Evolutionary conservation across 2,797 vertebrate genomes (phyloP).

Genomic region (Capromys pilorides): DNA sequence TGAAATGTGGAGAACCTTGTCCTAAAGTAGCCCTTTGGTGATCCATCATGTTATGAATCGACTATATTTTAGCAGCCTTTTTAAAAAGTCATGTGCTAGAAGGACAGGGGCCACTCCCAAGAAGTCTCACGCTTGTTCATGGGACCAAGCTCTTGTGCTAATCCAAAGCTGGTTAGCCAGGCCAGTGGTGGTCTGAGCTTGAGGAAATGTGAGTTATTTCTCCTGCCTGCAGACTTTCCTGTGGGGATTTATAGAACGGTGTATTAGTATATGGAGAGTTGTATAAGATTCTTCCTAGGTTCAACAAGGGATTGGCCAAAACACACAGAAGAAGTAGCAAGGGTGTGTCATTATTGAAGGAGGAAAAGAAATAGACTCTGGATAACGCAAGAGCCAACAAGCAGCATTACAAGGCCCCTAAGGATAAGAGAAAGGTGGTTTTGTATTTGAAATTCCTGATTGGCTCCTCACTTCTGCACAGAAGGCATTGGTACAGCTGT

Average conservation of each 20-base stretch:
- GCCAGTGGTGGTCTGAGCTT: not conserved
- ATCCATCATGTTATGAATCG: not conserved
- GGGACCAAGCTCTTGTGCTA: rapidly evolving
- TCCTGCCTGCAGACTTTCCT: not conserved
- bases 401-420: not conserved
- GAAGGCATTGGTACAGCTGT: not conserved
- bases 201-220: not conserved
- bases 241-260: not conserved
- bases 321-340: not conserved
- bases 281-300: not conserved
- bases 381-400: not conserved
- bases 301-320: not conserved
- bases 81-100: rapidly evolving
- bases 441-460: not conserved
- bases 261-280: not conserved
- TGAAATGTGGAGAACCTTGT: not conserved
- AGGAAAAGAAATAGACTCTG: not conserved
- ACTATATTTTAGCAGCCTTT: not conserved
- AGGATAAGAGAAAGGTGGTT: not conserved
- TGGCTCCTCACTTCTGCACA: not conserved
- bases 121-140: rapidly evolving
- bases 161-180: rapidly evolving
- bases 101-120: rapidly evolving
- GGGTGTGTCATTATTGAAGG: not conserved
- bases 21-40: not conserved